A percentile compares a stretch with the other conserved stretches of the same genome.
These are phyloP conservation scores for Amblyopsis rosae DNA, from an alignment of 2,113 vertebrate species.

Conservation along the genomic window DNA sequence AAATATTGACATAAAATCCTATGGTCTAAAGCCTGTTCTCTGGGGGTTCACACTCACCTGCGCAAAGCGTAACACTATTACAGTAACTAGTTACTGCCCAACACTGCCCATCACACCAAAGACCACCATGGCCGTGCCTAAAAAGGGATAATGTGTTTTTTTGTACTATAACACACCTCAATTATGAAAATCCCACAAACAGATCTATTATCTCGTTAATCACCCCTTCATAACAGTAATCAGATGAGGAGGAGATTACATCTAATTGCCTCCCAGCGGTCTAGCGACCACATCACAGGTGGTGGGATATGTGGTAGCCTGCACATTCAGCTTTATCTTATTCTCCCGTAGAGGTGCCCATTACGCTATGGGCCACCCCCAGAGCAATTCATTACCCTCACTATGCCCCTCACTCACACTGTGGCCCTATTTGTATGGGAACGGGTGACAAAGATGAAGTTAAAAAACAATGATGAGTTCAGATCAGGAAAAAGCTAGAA, in stretches of 20 bases:
- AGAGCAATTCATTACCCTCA: slow-evolving; percentile 45
- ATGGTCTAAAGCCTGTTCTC: too few relatives aligned
- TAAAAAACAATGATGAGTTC: slow-evolving; percentile 24
- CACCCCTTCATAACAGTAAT: slow-evolving; percentile 48
- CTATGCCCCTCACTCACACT: slow-evolving; percentile 20
- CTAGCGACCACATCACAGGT: slow-evolving; percentile 53
- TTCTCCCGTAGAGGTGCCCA: slow-evolving; percentile 41
- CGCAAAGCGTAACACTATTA: too few relatives aligned
- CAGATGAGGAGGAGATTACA: slow-evolving; percentile 32
- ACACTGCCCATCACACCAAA: slow-evolving; percentile 2
- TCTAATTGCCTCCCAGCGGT: slow-evolving; percentile 55
- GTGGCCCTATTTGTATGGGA: slow-evolving; percentile 35
- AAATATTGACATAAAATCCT: too few relatives aligned
- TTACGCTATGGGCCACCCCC: slow-evolving; percentile 53
- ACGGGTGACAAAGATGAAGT: slow-evolving; percentile 20
- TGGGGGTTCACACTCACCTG: too few relatives aligned
- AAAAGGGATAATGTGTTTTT: slow-evolving; percentile 18
- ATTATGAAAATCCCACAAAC: slow-evolving; percentile 37
- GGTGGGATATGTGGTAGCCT: slow-evolving; percentile 18
- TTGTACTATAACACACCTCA: slow-evolving; percentile 40
- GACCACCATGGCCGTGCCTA: slow-evolving; percentile 45
- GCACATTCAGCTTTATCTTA: slow-evolving; percentile 32
- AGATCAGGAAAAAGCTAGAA: not conserved
- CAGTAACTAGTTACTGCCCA: slow-evolving; percentile 1
- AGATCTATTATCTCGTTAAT: slow-evolving; percentile 47